Evolutionary conservation across 2,797 vertebrate species (phyloP), one percentile per base, ranked within the genome.

Genomic region (Geotria australis): DNA sequence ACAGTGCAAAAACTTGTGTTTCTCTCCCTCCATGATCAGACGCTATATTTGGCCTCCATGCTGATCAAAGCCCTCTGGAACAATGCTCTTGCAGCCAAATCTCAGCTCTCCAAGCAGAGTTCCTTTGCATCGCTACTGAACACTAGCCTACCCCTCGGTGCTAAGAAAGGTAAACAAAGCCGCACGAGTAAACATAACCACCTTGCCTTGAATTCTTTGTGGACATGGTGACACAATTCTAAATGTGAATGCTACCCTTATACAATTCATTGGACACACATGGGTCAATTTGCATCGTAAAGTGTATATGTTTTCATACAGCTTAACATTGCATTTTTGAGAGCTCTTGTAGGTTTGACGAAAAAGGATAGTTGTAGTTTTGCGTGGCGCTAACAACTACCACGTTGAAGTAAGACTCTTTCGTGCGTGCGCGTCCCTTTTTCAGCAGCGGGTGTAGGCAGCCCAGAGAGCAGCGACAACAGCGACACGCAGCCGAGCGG

Each of bases 21-120:
- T 38, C 24, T 38, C 24, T 38, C 24, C 24, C 24, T 38, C 24
- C 5, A 24, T 38, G 24, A 38, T 24, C 64, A 98, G 89, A 98
- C 89, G 0, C 64, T 98, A 61, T 98, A 98, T 67, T 73, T 98
- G 77, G 83, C 89, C 51, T 95, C 88, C 58, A 95, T 98, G 89
- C 73, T 98, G 65, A 98, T 94, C 70, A 98, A 98, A 74, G 89
- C 89, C 10, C 75, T 94, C 61, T 98, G 89, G 89, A 98, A 98
- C 71, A 98, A 98, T 62, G 85, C 89, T 6, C 73, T 98, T 66
- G 84, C 89, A 48, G 83, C 88, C 61, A 98, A 98, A 64, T 85
- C 88, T 58, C 89, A 98, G 68, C 77, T 95, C 49, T 98, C 89
- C 65, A 98, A 98, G 62, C 89, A 98, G 71, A 98, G 89, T 71